Evolutionary conservation across 1,140 invertebrate species (phyloP), one percentile per base, ranked within the genome.

Genomic region (Odontomachus brunneus): DNA sequence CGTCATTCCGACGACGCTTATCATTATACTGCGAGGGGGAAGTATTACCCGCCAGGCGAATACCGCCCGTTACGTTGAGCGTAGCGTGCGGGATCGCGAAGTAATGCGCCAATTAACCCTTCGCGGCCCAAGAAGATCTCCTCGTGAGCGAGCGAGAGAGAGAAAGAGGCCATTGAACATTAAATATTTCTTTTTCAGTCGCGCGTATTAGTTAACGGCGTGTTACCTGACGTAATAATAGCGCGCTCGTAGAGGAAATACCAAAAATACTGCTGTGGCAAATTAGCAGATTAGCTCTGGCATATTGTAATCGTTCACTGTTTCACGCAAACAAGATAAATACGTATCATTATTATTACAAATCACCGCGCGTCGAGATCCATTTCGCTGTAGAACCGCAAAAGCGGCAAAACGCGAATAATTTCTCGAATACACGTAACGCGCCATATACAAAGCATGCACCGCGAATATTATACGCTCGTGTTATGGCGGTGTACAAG

Each of bases 31-130:
- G 49, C 57, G 33, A 55, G 33, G 22, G 24, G 38, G 19, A 67
- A 38, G 65, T 71, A 81, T 85, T 75, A 82, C 63, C 44, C 29
- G 17, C 22, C 22, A 44, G 33, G 65, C 60, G n/a, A 71, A 80
- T 69, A 81, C 33, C 57, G 75, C n/a, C 29, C 33, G 75, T 81
- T 62, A 84, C 44, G 48, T 53, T 48, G 29, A 78, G 62, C 75
- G 22, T 67, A 51, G 44, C 33, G 44, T 24, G 19, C 55, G 63
- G 51, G 60, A 71, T 60, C 51, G 73, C 51, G 57, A 73, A 83
- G 38, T 83, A 78, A 83, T 83, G 82, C 24, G 63, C 48, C 82
- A 78, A 83, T 83, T 83, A 83, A 78, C 74, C 38, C 49, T 57
- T 80, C 19, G 38, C 38, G 38, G 17, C 22, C 7, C 17, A 48